phyloP scores from a whole-genome alignment of 2,888 invertebrate species.

The Drosophila lacicola region DNA sequence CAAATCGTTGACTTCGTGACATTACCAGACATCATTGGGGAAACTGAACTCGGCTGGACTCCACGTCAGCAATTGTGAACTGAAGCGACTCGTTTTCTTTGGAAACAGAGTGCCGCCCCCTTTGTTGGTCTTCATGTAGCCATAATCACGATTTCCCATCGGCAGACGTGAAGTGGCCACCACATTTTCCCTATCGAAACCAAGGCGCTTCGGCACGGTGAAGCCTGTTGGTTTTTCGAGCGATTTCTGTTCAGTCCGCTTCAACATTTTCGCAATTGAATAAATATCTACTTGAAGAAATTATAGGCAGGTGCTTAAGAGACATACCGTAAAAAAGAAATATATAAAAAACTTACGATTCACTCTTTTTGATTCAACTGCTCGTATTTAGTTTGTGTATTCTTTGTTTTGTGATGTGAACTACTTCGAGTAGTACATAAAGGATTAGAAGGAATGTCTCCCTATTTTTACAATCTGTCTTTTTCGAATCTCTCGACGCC shows the following conservation, averaged over 20 bases:
- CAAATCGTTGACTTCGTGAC: too few relatives aligned
- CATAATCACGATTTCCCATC: conserved; percentile 39
- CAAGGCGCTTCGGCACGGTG: neutral
- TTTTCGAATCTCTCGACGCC: too few relatives aligned
- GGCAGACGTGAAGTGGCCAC: conserved; percentile 12
- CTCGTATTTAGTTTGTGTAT: neutral
- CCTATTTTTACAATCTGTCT: too few relatives aligned
- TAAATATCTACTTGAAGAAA: too few relatives aligned
- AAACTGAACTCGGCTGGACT: too few relatives aligned
- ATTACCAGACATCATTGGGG: too few relatives aligned
- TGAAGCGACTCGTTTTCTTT: conserved; percentile 8
- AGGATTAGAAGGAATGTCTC: too few relatives aligned
- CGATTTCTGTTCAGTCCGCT: fast-evolving
- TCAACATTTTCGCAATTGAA: conserved; percentile 4
- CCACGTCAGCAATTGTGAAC: neutral
- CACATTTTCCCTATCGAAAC: conserved; percentile 25
- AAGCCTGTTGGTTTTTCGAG: neutral
- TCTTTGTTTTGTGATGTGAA: neutral
- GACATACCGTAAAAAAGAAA: neutral
- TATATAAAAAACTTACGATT: neutral
- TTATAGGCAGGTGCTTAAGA: too few relatives aligned
- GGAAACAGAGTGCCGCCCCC: conserved; percentile 40
- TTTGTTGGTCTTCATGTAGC: conserved; percentile 35
- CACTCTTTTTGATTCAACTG: neutral
- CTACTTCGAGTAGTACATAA: too few relatives aligned